Conservation (phyloP, 2,888 invertebrate genomes). For the Cryptosula pallasiana region DNA sequence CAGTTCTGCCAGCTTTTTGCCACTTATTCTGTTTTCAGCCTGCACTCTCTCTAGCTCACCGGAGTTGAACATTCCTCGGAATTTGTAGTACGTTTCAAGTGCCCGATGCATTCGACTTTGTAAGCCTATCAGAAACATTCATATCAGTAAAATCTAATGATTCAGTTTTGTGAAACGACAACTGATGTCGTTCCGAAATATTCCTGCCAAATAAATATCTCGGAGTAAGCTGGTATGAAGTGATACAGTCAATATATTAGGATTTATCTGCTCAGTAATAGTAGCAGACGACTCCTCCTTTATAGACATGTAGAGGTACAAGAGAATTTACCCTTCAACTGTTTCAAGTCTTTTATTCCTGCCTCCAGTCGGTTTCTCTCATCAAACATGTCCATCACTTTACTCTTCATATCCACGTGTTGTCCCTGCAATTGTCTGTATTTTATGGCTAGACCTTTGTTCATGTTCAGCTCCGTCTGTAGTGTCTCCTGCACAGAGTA, state of each 20-base stretch:
- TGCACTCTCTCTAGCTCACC: constrained; percentile 41
- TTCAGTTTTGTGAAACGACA: too few relatives aligned
- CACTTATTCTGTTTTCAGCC: constrained; percentile 36
- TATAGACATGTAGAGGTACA: too few relatives aligned
- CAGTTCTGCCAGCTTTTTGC: constrained; percentile 34
- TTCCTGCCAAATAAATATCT: too few relatives aligned
- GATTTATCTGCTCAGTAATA: too few relatives aligned
- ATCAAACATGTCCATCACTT: constrained; percentile 40
- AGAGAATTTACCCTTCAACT: too few relatives aligned
- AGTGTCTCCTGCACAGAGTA: too few relatives aligned
- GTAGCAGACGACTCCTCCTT: too few relatives aligned
- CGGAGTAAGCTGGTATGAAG: too few relatives aligned
- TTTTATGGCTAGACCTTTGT: constrained; percentile 5
- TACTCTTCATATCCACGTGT: constrained; percentile 37
- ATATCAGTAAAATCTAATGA: too few relatives aligned
- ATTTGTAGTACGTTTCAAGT: constrained; percentile 44
- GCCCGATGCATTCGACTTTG: constrained; percentile 45
- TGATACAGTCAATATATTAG: too few relatives aligned
- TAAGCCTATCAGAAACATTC: constrained; percentile 41
- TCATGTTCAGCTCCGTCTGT: constrained; percentile 8
- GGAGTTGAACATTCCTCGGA: constrained; percentile 42
- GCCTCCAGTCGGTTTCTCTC: constrained; percentile 42
- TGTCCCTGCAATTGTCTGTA: constrained; percentile 45
- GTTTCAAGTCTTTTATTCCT: constrained; percentile 44
- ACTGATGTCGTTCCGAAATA: too few relatives aligned